These are phyloP conservation scores for Trogon melanurus DNA, from an alignment of 2,113 vertebrate genomes.

Conservation along the genomic window DNA sequence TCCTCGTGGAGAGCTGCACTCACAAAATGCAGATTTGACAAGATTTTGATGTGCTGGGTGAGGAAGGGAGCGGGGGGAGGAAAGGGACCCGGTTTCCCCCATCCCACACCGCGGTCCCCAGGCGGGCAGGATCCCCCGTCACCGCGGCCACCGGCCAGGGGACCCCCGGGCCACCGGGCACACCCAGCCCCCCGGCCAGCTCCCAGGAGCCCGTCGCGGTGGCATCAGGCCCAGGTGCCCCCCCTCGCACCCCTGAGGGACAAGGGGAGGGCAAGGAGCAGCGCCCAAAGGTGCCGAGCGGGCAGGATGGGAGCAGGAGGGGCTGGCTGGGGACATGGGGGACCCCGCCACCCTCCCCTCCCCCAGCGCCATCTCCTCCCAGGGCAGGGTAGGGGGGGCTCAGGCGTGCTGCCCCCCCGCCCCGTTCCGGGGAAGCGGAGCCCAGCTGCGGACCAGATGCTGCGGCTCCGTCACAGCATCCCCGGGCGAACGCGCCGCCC, in stretches of 20 bases:
- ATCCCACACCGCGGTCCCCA: neutral
- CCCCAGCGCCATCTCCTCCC: neutral
- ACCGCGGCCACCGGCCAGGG: neutral
- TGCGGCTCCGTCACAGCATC: neutral
- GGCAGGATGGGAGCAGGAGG: neutral
- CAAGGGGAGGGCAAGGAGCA: neutral
- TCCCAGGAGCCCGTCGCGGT: neutral
- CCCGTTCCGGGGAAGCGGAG: neutral
- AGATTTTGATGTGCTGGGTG: slow-evolving; percentile 23
- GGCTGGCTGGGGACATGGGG: neutral
- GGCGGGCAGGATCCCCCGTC: neutral
- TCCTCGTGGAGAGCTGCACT: slow-evolving; percentile 54
- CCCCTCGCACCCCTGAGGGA: rapidly evolving
- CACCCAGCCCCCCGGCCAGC: neutral
- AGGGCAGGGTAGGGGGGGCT: neutral
- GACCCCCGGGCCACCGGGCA: neutral
- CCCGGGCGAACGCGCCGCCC: neutral
- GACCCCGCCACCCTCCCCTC: neutral
- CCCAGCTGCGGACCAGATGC: slow-evolving; percentile 57
- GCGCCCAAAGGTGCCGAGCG: neutral
- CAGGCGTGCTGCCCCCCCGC: neutral
- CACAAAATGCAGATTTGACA: slow-evolving; percentile 39
- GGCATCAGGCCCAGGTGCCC: neutral
- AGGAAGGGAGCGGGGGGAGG: neutral
- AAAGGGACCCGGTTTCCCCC: neutral